Conservation (phyloP, 2,888 invertebrate species). For the Tinea semifulvella region DNA sequence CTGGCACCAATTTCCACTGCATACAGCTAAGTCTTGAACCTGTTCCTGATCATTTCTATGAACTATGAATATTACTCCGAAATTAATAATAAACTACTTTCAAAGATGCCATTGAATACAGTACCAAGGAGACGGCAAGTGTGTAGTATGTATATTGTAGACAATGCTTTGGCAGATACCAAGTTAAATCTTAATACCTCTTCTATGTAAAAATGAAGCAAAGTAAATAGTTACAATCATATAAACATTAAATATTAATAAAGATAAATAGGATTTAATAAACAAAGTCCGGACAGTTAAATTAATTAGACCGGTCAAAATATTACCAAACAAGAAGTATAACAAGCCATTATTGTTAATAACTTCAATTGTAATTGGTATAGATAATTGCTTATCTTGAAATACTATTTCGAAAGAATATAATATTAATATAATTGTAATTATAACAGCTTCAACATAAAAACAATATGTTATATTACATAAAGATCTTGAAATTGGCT, state of each 20-base stretch:
- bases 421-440: conserved; percentile 61
- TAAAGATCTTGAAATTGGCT: conserved; percentile 78
- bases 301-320: conserved; percentile 87
- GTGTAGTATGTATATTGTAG: no score
- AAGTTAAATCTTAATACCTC: conserved; percentile 6
- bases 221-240: conserved; percentile 54
- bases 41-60: no score
- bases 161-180: no score
- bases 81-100: no score
- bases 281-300: conserved; percentile 71
- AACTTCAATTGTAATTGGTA: conserved; percentile 71
- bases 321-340: conserved; percentile 86
- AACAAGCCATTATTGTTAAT: conserved; percentile 83
- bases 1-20: no score
- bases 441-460: conserved; percentile 76
- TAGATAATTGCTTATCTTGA: conserved; percentile 30
- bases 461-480: conserved; percentile 85
- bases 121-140: no score
- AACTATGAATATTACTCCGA: no score
- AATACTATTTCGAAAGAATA: conserved; percentile 63
- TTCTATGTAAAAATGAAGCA: conserved; percentile 21
- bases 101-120: no score
- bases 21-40: no score
- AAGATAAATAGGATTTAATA: conserved; percentile 39
- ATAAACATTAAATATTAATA: conserved; percentile 67